Conservation (phyloP, 2,797 vertebrate species). For the Loris lydekkerianus region DNA sequence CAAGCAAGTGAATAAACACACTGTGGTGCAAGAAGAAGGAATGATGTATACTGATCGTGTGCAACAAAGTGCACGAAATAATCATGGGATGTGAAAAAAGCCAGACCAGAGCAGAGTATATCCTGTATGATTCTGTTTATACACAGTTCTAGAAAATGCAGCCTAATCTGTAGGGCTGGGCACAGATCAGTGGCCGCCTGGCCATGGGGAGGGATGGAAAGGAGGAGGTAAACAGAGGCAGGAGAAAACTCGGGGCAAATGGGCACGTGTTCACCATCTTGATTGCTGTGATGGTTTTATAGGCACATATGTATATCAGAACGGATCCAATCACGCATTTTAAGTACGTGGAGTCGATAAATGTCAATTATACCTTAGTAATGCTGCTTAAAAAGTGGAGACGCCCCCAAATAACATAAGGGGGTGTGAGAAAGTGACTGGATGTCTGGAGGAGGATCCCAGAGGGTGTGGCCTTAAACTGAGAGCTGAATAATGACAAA, state of each 20-base stretch:
- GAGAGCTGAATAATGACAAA: background rate
- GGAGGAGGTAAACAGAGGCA: background rate
- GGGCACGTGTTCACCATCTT: background rate
- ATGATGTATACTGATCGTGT: background rate
- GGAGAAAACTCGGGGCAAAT: background rate
- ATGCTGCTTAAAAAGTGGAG: background rate
- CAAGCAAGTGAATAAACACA: background rate
- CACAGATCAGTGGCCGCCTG: background rate
- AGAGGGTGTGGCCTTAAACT: background rate
- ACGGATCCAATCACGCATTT: background rate
- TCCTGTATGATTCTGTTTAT: background rate
- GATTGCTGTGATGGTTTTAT: background rate
- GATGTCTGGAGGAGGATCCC: background rate
- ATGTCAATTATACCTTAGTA: background rate
- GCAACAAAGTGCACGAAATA: background rate
- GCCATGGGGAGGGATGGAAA: background rate
- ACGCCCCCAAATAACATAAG: background rate
- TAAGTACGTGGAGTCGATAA: background rate
- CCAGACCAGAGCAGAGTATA: background rate
- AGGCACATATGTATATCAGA: background rate
- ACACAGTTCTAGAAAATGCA: background rate
- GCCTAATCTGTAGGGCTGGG: background rate
- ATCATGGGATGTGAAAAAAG: background rate
- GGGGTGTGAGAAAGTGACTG: background rate
- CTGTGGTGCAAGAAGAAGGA: background rate